These are phyloP conservation scores for Stomatorhinus walkeri DNA, from an alignment of 2,797 vertebrate species.

Conservation along the genomic window DNA sequence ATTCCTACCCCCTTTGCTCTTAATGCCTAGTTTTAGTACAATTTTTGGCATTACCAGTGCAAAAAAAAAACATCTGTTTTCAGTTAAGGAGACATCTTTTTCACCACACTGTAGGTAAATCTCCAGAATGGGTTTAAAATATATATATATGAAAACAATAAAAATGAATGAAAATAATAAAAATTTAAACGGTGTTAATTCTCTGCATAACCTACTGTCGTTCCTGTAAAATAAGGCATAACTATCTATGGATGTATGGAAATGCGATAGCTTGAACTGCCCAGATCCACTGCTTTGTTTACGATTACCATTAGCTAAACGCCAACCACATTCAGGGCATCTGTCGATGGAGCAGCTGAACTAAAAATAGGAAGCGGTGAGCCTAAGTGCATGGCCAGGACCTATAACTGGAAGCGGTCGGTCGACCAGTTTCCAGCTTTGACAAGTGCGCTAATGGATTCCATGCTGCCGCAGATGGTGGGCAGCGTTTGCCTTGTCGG, in stretches of 20 bases:
- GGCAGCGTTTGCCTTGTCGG: slow-evolving; percentile 43
- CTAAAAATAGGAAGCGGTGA: neutral
- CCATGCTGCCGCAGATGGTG: slow-evolving; percentile 47
- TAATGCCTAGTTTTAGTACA: neutral
- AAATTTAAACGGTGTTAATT: neutral
- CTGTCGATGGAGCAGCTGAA: neutral
- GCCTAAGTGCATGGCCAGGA: neutral
- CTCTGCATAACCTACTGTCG: neutral
- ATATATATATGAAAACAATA: neutral
- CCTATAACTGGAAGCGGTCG: neutral
- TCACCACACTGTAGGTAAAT: neutral
- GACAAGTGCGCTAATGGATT: slow-evolving; percentile 53
- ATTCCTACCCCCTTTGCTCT: neutral
- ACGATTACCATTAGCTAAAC: neutral
- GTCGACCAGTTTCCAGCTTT: neutral
- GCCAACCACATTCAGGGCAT: neutral
- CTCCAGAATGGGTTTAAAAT: neutral
- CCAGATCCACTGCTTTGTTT: neutral
- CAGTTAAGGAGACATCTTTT: neutral
- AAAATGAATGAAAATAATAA: neutral
- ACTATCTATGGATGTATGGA: neutral
- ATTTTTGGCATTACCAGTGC: neutral
- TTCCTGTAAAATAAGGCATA: neutral
- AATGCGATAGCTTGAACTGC: neutral
- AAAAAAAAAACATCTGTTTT: neutral